phyloP scores from a whole-genome alignment of 2,797 vertebrate species.

The Tragelaphus eurycerus region DNA sequence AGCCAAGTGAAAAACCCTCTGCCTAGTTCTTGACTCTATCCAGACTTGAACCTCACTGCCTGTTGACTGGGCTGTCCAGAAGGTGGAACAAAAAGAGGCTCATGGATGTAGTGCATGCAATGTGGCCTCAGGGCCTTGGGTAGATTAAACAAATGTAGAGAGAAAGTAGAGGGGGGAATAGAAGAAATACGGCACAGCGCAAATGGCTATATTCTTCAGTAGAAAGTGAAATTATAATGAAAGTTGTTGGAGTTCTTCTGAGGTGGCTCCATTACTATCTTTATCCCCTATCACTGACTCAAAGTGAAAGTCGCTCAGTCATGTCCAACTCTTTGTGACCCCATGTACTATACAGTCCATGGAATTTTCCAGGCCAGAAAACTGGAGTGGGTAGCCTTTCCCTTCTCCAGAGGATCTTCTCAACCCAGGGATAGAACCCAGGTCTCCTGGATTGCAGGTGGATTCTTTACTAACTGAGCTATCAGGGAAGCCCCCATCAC shows the following conservation, averaged over 20 bases:
- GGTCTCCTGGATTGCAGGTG: background rate
- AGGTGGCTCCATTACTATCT: background rate
- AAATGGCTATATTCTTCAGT: background rate
- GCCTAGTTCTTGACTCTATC: fast-evolving
- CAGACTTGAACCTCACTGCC: background rate
- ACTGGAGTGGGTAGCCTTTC: background rate
- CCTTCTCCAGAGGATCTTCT: background rate
- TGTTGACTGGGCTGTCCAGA: fast-evolving
- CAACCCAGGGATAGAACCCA: background rate
- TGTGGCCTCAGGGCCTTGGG: background rate
- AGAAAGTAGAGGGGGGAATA: background rate
- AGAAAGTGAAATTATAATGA: background rate
- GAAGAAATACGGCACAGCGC: background rate
- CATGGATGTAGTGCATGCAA: fast-evolving
- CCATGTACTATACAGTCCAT: background rate
- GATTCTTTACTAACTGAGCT: background rate
- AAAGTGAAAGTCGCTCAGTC: background rate
- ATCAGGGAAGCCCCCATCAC: background rate
- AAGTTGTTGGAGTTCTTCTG: background rate
- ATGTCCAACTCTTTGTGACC: background rate
- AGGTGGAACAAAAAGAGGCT: background rate
- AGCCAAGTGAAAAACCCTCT: background rate
- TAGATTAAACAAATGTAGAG: no score
- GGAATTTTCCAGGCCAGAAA: background rate
- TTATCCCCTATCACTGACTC: background rate